phyloP scores from a whole-genome alignment of 2,113 vertebrate genomes.

The Oenanthe melanoleuca region DNA sequence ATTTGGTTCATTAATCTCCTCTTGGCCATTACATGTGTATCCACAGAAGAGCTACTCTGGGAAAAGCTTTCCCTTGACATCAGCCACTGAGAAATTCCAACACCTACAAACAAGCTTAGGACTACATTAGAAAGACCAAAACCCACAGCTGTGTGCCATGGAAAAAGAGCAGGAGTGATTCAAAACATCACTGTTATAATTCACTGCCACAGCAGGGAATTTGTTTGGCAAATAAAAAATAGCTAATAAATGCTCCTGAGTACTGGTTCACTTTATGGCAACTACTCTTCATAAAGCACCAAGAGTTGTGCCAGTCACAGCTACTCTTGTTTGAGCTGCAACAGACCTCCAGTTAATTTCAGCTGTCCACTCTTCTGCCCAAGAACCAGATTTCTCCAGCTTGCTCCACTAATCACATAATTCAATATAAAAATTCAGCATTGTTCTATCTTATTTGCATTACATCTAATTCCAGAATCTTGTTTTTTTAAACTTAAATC shows the following conservation, averaged over 20 bases:
- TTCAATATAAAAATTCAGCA: not conserved
- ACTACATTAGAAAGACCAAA: not conserved
- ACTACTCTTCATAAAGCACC: not conserved
- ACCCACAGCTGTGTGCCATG: rapidly evolving
- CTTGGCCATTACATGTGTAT: not conserved
- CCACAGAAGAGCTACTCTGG: not conserved
- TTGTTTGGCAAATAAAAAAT: not conserved
- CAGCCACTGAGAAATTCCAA: not conserved
- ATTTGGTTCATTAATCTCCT: not conserved
- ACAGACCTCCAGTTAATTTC: not conserved
- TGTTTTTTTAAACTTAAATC: not conserved
- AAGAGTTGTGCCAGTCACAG: not conserved
- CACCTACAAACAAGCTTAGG: not conserved
- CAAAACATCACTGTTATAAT: not conserved
- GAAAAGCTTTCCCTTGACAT: not conserved
- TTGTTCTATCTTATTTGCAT: not conserved
- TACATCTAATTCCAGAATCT: not conserved
- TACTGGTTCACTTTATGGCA: not conserved
- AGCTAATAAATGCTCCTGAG: not conserved
- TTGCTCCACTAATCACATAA: not conserved
- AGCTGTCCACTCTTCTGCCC: not conserved
- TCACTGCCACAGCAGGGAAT: not conserved
- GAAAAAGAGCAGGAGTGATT: not conserved
- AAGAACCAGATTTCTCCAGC: not conserved
- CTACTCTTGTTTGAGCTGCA: not conserved